phyloP scores from a whole-genome alignment of 2,888 invertebrate genomes.

The Parthenolecanium corni region DNA sequence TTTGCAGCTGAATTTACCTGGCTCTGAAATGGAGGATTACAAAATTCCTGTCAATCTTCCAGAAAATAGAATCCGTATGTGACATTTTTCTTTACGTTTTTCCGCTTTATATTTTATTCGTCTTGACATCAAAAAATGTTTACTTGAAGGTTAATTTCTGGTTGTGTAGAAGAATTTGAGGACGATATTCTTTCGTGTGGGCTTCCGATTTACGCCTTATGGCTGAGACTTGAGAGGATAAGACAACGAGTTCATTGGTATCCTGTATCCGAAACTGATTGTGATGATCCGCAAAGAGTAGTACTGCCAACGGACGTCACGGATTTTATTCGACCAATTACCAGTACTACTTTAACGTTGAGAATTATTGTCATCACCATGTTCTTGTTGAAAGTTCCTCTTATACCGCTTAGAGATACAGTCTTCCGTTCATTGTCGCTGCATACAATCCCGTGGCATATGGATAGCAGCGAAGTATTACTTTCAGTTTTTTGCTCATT shows the following conservation, averaged over 20 bases:
- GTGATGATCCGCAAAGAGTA: slow-evolving; percentile 54
- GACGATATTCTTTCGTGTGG: slow-evolving; percentile 51
- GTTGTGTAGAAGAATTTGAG: slow-evolving; percentile 46
- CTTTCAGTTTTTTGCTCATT: slow-evolving; percentile 15
- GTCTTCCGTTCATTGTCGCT: slow-evolving; percentile 30
- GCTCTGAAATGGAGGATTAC: slow-evolving; percentile 26
- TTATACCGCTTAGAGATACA: slow-evolving; percentile 32
- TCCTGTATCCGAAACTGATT: slow-evolving; percentile 41
- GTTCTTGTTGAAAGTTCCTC: slow-evolving; percentile 42
- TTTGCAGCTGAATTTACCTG: slow-evolving; percentile 52
- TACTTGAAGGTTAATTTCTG: slow-evolving; percentile 24
- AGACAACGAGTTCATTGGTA: slow-evolving; percentile 62
- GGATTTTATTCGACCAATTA: slow-evolving; percentile 57
- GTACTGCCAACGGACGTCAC: slow-evolving; percentile 51
- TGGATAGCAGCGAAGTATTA: slow-evolving; percentile 31
- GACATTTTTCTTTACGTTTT: neutral
- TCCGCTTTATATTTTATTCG: neutral
- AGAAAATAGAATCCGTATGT: slow-evolving; percentile 41
- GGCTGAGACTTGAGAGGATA: slow-evolving; percentile 61
- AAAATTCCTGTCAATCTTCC: slow-evolving; percentile 37
- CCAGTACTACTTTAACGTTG: slow-evolving; percentile 47
- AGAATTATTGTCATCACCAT: slow-evolving; percentile 50
- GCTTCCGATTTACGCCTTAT: slow-evolving; percentile 58
- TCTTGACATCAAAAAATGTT: neutral
- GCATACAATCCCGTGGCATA: slow-evolving; percentile 31